Evolutionary conservation across 1,140 invertebrate genomes (phyloP).

Genomic region (Daktulosphaira vitifoliae): DNA sequence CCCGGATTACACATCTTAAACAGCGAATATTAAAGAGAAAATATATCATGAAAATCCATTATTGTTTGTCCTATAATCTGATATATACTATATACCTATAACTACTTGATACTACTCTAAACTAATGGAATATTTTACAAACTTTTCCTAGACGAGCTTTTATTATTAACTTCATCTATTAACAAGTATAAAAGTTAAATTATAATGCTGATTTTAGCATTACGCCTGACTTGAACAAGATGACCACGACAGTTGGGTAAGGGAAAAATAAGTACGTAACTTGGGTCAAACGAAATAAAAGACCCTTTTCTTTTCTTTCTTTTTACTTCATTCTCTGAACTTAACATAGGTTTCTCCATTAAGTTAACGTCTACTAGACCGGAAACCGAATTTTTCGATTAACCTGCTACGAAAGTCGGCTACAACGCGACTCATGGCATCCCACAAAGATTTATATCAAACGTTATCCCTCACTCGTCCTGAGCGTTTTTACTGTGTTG

Average conservation of each 20-base stretch:
- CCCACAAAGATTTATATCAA: constrained; percentile 1
- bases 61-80: no score
- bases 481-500: background rate
- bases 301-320: background rate
- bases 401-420: constrained; percentile 2
- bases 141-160: no score
- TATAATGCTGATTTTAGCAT: no score
- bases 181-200: no score
- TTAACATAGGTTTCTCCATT: constrained; percentile 13
- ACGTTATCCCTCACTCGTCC: no score
- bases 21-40: no score
- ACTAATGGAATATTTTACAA: no score
- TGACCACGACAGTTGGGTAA: background rate
- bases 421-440: background rate
- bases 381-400: constrained; percentile 30
- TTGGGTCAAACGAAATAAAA: constrained; percentile 3
- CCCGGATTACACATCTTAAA: no score
- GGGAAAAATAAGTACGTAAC: background rate
- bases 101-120: no score
- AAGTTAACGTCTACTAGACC: constrained; percentile 9
- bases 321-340: background rate
- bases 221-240: background rate
- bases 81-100: no score
- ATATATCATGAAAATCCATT: no score
- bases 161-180: no score